phyloP scores from a whole-genome alignment of 2,113 vertebrate genomes.

The Stigmatopora nigra region DNA sequence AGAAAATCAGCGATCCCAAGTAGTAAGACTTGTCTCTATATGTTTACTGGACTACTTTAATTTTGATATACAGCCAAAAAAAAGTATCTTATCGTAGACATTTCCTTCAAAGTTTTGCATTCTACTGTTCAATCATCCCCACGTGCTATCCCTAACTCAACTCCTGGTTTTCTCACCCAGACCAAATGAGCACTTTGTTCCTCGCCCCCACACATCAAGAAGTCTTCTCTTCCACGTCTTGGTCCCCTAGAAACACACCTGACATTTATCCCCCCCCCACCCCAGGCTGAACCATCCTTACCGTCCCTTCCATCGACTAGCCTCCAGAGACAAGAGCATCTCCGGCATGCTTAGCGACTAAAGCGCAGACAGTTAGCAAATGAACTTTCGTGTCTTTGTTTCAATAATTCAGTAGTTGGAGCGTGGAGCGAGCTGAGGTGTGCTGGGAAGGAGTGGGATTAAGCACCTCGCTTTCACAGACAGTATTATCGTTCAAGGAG shows the following conservation, averaged over 20 bases:
- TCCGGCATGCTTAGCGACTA: constrained; percentile 62
- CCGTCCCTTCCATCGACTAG: constrained; percentile 19
- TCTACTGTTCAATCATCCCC: not conserved
- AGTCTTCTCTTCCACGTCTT: constrained; percentile 42
- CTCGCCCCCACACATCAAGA: constrained; percentile 56
- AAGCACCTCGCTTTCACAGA: constrained; percentile 25
- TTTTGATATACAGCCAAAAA: too few species aligned
- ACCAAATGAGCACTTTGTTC: constrained; percentile 29
- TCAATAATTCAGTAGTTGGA: constrained; percentile 64
- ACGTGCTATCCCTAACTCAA: constrained; percentile 1
- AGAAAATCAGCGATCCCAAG: too few species aligned
- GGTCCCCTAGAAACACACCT: constrained; percentile 57
- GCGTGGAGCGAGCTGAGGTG: constrained; percentile 38
- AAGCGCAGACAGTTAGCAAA: constrained; percentile 70
- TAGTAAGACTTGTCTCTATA: too few species aligned
- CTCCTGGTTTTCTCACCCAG: constrained; percentile 1
- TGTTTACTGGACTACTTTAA: too few species aligned
- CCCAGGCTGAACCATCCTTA: constrained; percentile 47
- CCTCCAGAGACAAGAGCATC: constrained; percentile 60
- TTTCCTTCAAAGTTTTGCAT: not conserved
- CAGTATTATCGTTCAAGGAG: constrained; percentile 15
- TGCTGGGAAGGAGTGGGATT: constrained; percentile 30
- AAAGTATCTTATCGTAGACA: too few species aligned
- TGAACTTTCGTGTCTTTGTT: constrained; percentile 66
- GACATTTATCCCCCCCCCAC: constrained; percentile 63